phyloP scores from a whole-genome alignment of 1,140 invertebrate genomes.

The Drosophila sturtevanti region DNA sequence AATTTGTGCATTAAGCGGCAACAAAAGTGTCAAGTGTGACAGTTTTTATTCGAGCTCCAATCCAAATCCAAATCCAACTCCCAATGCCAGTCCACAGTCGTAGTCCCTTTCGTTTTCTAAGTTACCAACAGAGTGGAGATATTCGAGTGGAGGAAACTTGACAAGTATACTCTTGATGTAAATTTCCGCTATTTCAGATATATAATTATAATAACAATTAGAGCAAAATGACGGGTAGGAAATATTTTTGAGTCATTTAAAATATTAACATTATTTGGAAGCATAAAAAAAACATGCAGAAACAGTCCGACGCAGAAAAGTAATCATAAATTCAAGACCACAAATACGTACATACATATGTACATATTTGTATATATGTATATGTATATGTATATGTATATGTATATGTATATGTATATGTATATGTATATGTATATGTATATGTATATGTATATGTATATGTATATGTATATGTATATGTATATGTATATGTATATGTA shows the following conservation, averaged over 20 bases:
- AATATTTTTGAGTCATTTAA: not conserved
- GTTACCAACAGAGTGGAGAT: not conserved
- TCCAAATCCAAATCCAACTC: not conserved
- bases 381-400: no score
- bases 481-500: no score
- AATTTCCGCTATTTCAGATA: constrained; percentile 42
- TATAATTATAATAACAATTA: constrained; percentile 34
- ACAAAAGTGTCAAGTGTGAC: constrained; percentile 69
- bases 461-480: no score
- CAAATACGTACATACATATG: no score
- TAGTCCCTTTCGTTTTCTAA: constrained; percentile 37
- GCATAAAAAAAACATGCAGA: no score
- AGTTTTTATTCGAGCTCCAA: constrained; percentile 37
- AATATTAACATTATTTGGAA: not conserved
- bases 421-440: no score
- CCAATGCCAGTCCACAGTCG: constrained; percentile 19
- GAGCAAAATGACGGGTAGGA: constrained; percentile 10
- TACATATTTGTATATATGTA: no score
- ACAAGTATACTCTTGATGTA: constrained; percentile 32
- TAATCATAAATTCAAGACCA: no score
- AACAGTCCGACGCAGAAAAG: no score
- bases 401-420: no score
- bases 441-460: no score
- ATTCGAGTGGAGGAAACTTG: constrained; percentile 34
- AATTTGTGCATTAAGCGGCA: constrained; percentile 73